Percentiles rank a stretch among this genome's conserved stretches.
phyloP scores from a whole-genome alignment of 1,140 invertebrate species.

The Xylocopa sonorina region DNA sequence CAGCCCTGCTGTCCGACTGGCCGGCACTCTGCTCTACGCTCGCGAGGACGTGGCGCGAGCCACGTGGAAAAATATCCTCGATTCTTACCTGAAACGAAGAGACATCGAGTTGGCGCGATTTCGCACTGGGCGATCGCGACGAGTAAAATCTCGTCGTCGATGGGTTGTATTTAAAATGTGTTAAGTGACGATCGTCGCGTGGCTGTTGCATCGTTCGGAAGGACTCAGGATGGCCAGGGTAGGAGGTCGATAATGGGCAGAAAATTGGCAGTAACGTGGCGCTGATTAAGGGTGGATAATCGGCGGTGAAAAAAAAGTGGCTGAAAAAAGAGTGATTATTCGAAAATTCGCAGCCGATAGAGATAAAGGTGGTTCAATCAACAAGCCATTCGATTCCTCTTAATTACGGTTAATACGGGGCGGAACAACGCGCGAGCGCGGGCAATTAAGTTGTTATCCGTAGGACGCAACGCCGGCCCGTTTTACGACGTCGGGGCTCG shows the following conservation, averaged over 20 bases:
- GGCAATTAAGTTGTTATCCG: conserved; percentile 43
- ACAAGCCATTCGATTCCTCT: conserved; percentile 19
- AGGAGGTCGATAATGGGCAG: background rate
- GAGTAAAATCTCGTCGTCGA: too few relatives aligned
- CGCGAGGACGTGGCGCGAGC: conserved; percentile 7
- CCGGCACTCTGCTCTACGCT: conserved; percentile 48
- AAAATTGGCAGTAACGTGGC: background rate
- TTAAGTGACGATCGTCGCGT: too few relatives aligned
- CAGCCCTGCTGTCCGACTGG: conserved; percentile 56
- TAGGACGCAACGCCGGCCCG: conserved; percentile 8
- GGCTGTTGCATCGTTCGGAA: too few relatives aligned
- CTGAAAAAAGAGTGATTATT: background rate
- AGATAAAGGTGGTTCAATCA: conserved; percentile 2
- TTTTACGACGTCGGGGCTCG: conserved; percentile 32
- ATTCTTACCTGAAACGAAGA: background rate
- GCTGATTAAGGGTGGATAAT: background rate
- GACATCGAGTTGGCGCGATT: too few relatives aligned
- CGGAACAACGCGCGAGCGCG: conserved; percentile 16
- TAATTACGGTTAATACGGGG: conserved; percentile 33
- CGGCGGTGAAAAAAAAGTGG: background rate
- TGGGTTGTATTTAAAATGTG: background rate
- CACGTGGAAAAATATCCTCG: conserved; percentile 48
- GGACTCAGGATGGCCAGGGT: too few relatives aligned
- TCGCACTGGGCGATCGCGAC: too few relatives aligned
- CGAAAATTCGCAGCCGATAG: conserved; percentile 3